These are phyloP conservation scores for Budorcas taxicolor DNA, from an alignment of 2,113 vertebrate genomes.

Conservation along the genomic window DNA sequence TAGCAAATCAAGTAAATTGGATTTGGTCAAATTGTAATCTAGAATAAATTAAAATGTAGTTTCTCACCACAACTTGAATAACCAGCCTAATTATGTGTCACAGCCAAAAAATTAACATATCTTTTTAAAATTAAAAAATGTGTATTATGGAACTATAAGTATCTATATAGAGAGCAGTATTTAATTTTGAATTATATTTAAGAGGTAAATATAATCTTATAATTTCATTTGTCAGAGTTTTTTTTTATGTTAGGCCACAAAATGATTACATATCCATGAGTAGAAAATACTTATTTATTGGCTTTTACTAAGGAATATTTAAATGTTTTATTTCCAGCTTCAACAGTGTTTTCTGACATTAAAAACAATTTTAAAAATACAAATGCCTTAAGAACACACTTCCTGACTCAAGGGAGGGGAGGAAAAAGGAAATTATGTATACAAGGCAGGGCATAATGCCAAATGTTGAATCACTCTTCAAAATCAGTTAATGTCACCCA, in stretches of 20 bases:
- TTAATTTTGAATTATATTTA: constrained; percentile 27
- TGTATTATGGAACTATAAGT: neutral
- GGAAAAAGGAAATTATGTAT: constrained; percentile 83
- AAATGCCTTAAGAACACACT: constrained; percentile 77
- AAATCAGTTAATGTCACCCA: constrained; percentile 74
- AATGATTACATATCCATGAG: neutral
- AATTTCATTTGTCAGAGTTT: constrained; percentile 41
- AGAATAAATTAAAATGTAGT: constrained; percentile 34
- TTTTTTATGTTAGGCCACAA: neutral
- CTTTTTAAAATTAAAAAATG: neutral
- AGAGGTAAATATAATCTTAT: neutral
- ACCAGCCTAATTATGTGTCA: neutral
- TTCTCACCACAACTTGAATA: constrained; percentile 17
- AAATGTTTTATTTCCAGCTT: constrained; percentile 62
- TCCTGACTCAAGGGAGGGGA: constrained; percentile 80
- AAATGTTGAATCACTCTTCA: constrained; percentile 80
- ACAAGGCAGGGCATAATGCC: constrained; percentile 74
- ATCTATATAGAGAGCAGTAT: neutral
- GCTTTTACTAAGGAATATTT: constrained; percentile 43
- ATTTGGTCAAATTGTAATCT: constrained; percentile 16
- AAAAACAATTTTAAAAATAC: constrained; percentile 71
- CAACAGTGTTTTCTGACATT: constrained; percentile 51
- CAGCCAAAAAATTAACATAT: constrained; percentile 1
- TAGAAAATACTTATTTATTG: constrained; percentile 36
- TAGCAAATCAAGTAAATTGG: constrained; percentile 29